Evolutionary conservation across 1,140 invertebrate genomes (phyloP).

Genomic region (Drosophila lacertosa): DNA sequence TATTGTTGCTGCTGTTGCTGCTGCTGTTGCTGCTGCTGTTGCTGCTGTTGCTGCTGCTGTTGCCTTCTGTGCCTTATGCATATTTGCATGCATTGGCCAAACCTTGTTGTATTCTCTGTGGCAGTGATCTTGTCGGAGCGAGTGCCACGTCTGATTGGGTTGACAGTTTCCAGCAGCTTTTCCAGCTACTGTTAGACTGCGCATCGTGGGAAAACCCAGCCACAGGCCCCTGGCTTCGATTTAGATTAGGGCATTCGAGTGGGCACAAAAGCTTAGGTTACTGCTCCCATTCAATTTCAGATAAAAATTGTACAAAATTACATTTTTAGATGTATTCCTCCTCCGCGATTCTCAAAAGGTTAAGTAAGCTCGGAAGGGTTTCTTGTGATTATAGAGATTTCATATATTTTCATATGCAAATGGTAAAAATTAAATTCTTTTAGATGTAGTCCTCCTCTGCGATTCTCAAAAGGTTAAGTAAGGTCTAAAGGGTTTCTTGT

Average conservation of each 20-base stretch:
- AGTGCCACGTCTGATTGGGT: conserved; percentile 73
- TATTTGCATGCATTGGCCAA: conserved; percentile 63
- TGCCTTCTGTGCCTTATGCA: conserved; percentile 50
- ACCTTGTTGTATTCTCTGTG: conserved; percentile 30
- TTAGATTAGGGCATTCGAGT: neutral
- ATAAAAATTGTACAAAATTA: too few relatives aligned
- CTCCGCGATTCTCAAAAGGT: too few relatives aligned
- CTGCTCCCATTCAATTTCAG: too few relatives aligned
- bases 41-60: conserved; percentile 17
- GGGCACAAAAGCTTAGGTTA: too few relatives aligned
- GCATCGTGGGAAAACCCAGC: conserved; percentile 43
- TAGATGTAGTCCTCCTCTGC: too few relatives aligned
- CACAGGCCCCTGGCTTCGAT: neutral
- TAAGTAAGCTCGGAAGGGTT: too few relatives aligned
- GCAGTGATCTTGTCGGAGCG: conserved; percentile 73
- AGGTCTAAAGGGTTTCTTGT: too few relatives aligned
- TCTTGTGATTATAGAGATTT: too few relatives aligned
- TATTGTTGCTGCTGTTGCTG: conserved; percentile 22
- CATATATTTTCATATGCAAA: too few relatives aligned
- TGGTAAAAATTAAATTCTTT: too few relatives aligned
- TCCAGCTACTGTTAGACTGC: conserved; percentile 60
- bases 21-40: conserved; percentile 12
- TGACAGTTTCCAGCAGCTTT: conserved; percentile 69
- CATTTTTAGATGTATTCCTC: too few relatives aligned
- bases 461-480: too few relatives aligned